Base-by-base conservation (phyloP, 1,140 invertebrate species). In the Apis florea region DNA sequence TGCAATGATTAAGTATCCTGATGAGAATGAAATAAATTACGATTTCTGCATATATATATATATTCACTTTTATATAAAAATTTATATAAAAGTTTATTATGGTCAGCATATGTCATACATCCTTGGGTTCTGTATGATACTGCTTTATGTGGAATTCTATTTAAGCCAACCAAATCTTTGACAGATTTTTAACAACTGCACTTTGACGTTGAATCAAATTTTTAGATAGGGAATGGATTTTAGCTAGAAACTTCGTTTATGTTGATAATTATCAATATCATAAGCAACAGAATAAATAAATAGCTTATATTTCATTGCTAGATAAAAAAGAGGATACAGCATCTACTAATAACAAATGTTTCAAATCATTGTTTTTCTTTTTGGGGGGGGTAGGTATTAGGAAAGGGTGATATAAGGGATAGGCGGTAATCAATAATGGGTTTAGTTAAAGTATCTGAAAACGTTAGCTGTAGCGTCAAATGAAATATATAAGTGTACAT, bases 401-500 rank as follows among this genome's bases (percentile, higher is more conserved):
- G 71, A 85, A 78, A 83, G 83, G 78, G 78, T 85, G 81, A 85
- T 82, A 85, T 79, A 81, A 86, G 59, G 78, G 78, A 67, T 88
- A 88, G 71, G 68, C 79, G 84, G 81, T 88, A 84, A 89, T 84
- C 76, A 86, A 88, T 88, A 86, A 88, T 82, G 84, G 84, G 72
- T 88, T 83, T 88, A 88, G 83, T 79, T 83, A 83, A 87, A 87
- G 59, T 80, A 40, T 86, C 58, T 77, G 73, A 77, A 86, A 82
- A 88, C 79, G 40, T 86, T 90, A 89, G 75, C 66, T 84, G 67
- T 85, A 84, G 63, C 72, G 70, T 89, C 73, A 80, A 85, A 83
- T 86, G 72, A 83, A 77, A 84, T 83, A 88, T 89, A 88, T 85
- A 90, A 80, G 24, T 88, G 81, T 88, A 89, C 77, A 85, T 61